phyloP scores from a whole-genome alignment of 2,113 vertebrate genomes.

The Heteronetta atricapilla region DNA sequence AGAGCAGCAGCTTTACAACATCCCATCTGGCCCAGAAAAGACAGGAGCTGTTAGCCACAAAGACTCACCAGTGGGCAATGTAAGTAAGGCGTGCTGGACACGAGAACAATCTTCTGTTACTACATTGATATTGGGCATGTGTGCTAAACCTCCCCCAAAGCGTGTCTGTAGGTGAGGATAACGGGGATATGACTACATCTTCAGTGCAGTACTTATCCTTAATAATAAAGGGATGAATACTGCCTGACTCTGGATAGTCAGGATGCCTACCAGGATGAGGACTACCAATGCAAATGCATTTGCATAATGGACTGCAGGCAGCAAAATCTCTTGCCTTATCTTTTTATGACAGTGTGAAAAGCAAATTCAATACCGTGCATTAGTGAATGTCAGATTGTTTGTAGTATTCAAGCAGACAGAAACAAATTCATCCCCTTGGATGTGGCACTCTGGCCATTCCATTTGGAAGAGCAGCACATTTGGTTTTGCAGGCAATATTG shows the following conservation, averaged over 20 bases:
- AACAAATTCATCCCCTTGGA: neutral
- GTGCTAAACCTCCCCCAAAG: neutral
- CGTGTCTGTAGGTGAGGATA: no score
- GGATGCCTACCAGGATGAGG: no score
- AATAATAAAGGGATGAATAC: neutral
- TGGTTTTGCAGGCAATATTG: neutral
- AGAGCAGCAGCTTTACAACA: conserved; percentile 68
- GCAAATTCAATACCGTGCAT: neutral
- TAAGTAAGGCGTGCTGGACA: neutral
- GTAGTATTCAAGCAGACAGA: neutral
- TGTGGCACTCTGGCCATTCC: neutral
- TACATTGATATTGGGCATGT: accelerated
- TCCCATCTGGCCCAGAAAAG: conserved; percentile 43
- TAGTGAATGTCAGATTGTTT: neutral
- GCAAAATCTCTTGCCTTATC: neutral
- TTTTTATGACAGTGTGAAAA: neutral
- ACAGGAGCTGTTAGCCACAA: neutral
- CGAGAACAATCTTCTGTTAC: neutral
- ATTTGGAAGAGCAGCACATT: neutral
- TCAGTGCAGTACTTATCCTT: neutral
- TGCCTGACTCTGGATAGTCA: neutral
- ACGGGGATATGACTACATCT: accelerated
- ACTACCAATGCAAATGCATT: neutral
- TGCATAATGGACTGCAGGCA: neutral
- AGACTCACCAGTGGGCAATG: neutral